These are phyloP conservation scores for Pristiophorus japonicus DNA, from an alignment of 2,113 vertebrate genomes.

Conservation along the genomic window DNA sequence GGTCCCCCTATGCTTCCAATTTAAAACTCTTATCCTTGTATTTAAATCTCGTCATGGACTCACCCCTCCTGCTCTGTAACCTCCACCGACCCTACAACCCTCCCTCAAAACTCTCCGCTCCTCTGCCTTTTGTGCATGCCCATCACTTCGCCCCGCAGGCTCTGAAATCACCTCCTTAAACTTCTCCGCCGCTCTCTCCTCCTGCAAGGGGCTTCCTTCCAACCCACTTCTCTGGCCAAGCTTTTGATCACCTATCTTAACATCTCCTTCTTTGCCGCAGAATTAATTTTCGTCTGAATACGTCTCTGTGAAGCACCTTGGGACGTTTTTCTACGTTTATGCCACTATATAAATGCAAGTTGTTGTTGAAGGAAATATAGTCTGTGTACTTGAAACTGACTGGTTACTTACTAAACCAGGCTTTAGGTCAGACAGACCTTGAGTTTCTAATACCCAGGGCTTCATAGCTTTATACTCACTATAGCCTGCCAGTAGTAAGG, in stretches of 20 bases:
- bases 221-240: not conserved
- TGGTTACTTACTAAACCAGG: not conserved
- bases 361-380: not conserved
- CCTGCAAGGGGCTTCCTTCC: not conserved
- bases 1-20: not conserved
- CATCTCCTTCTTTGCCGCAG: not conserved
- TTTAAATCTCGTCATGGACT: not conserved
- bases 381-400: not conserved
- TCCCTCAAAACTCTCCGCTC: not conserved
- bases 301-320: not conserved
- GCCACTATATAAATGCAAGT: not conserved
- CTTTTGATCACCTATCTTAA: not conserved
- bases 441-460: not conserved
- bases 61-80: not conserved
- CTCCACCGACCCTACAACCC: not conserved
- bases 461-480: constrained; percentile 8
- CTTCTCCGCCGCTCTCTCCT: not conserved
- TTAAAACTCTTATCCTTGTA: not conserved
- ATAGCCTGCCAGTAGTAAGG: constrained; percentile 23
- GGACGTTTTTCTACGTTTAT: not conserved
- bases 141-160: not conserved
- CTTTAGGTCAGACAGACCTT: not conserved
- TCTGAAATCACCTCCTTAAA: not conserved
- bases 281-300: not conserved
- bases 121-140: not conserved